These are phyloP conservation scores for Palythoa caribaeorum DNA, from an alignment of 92 coral and sea anemone genomes.

Conservation along the genomic window DNA sequence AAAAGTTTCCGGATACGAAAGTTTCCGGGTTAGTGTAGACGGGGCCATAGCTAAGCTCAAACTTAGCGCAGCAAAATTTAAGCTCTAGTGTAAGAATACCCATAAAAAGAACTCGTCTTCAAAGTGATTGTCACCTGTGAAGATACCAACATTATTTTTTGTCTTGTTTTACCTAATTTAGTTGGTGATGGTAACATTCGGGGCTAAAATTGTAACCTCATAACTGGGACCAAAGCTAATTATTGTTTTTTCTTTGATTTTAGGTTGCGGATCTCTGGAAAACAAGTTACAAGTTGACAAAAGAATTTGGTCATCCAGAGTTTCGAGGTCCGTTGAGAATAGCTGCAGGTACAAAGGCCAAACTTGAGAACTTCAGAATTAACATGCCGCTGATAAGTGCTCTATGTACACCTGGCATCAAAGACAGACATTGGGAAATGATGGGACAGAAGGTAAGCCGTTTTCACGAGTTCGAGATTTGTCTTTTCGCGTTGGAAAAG, in stretches of 20 bases:
- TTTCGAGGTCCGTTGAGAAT: constrained; percentile 95
- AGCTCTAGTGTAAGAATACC: no score
- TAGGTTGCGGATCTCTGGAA: constrained; percentile 98
- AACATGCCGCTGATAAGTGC: constrained; percentile 96
- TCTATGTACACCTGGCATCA: constrained; percentile 94
- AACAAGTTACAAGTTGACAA: constrained; percentile 92
- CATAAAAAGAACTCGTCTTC: background rate
- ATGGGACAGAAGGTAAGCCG: constrained; percentile 88
- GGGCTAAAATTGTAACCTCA: no score
- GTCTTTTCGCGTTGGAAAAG: background rate
- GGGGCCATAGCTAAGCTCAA: no score
- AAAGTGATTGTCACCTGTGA: background rate
- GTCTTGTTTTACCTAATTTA: no score
- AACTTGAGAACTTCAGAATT: constrained; percentile 94
- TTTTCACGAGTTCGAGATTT: background rate
- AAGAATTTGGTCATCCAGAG: constrained; percentile 96
- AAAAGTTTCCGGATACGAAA: no score
- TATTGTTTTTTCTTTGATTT: background rate
- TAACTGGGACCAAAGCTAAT: background rate
- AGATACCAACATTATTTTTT: background rate
- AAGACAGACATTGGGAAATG: constrained; percentile 96
- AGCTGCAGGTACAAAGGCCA: constrained; percentile 87
- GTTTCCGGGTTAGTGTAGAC: no score
- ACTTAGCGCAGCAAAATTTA: no score
- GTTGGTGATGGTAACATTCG: no score